Percentiles rank a stretch among this genome's conserved stretches.
Evolutionary conservation across 2,888 invertebrate genomes (phyloP).

Genomic region (Dolomedes plantarius): DNA sequence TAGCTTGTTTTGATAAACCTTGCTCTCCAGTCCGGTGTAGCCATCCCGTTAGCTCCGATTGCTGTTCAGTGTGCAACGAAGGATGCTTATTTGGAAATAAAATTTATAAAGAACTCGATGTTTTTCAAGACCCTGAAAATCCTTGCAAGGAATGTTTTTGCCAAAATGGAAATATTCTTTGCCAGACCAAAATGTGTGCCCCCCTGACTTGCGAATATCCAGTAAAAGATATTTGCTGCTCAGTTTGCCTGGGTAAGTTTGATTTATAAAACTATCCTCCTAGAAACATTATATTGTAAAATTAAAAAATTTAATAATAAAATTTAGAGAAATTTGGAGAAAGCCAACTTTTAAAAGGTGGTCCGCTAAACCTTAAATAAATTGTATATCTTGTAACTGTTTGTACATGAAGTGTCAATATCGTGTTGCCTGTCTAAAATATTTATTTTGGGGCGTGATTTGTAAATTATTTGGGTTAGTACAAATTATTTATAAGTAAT

Average conservation of each 20-base stretch:
- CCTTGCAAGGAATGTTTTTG: constrained; percentile 58
- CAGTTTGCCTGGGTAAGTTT: constrained; percentile 39
- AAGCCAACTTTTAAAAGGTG: too few species aligned
- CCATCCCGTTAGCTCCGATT: constrained; percentile 33
- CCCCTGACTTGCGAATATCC: constrained; percentile 35
- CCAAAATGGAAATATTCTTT: constrained; percentile 44
- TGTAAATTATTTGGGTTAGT: too few species aligned
- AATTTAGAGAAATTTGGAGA: too few species aligned
- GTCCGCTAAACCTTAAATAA: too few species aligned
- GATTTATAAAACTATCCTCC: too few species aligned
- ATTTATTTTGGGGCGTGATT: too few species aligned
- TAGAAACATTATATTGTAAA: too few species aligned
- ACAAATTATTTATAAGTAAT: too few species aligned
- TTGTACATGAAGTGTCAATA: too few species aligned
- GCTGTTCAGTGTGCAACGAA: constrained; percentile 43
- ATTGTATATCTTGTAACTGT: too few species aligned
- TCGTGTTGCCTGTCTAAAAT: too few species aligned
- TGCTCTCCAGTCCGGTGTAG: constrained; percentile 40
- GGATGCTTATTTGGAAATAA: constrained; percentile 30
- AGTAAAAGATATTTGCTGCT: constrained; percentile 38
- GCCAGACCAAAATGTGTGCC: constrained; percentile 35
- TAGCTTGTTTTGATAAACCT: constrained; percentile 42
- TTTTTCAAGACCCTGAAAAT: constrained; percentile 31
- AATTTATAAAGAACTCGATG: constrained; percentile 38
- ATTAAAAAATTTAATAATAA: too few species aligned